Base-by-base conservation (phyloP, 2,888 invertebrate species). In the Clostera curtula region DNA sequence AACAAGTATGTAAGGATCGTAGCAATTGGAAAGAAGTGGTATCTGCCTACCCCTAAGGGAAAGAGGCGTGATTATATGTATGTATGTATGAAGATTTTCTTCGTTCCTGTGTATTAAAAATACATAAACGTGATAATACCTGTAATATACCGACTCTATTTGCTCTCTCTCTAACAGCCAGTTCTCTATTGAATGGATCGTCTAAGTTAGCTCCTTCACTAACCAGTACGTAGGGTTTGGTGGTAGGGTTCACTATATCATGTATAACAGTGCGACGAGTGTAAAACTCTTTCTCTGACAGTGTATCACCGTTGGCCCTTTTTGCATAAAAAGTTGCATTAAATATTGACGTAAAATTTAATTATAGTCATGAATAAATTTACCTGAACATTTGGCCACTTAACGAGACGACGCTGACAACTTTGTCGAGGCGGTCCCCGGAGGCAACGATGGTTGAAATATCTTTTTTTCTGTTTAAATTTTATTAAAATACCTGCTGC, bases 71-170 rank as follows among this genome's bases (percentile, higher is more conserved):
- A n/a, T n/a, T n/a, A n/a, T n/a, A n/a, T n/a, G n/a, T n/a, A n/a
- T n/a, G n/a, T n/a, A n/a, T n/a, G n/a, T n/a, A n/a, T n/a, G n/a
- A n/a, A n/a, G n/a, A n/a, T n/a, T n/a, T n/a, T n/a, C n/a, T n/a
- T n/a, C n/a, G n/a, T n/a, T n/a, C n/a, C n/a, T n/a, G 25, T 15
- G 32, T 32, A 22, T 11, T 12, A 9, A 26, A 24, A 36, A 27
- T 20, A 26, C 11, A 13, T 24, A 18, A 11, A 12, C 13, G 27
- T 16, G 12, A 6, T 17, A 22, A 26, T 52, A 89, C 90, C 62
- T 92, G 90, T 43, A 94, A 62, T 36, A 89, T 86, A 13, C 92
- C 92, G 36, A 88, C 85, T 50, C 91, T 84, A 57, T 95, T 95
- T 0, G 88, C 85, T 24, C 88, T 77, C 65, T 95, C 95, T 12